Evolutionary conservation across 2,113 vertebrate genomes (phyloP).

Genomic region (Collichthys lucidus): DNA sequence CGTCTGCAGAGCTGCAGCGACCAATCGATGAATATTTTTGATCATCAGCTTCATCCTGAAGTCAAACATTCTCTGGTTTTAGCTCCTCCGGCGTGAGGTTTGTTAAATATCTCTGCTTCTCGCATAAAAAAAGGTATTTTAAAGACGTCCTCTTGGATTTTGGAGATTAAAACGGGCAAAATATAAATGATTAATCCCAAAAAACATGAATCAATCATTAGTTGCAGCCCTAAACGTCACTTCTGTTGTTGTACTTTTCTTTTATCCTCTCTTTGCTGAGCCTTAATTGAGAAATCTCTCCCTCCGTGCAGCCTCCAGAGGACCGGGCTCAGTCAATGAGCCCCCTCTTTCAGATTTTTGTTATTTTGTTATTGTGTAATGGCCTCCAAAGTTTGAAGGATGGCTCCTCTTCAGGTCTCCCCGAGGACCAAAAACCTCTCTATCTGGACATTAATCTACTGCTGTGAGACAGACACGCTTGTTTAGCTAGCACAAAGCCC

Average conservation of each 20-base stretch:
- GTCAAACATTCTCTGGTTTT: background rate
- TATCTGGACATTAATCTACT: slow-evolving; percentile 79
- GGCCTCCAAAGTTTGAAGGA: slow-evolving; percentile 74
- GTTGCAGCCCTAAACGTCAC: background rate
- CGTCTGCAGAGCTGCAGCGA: background rate
- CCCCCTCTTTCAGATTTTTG: slow-evolving; percentile 56
- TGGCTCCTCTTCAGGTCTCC: slow-evolving; percentile 72
- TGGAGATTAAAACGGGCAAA: background rate
- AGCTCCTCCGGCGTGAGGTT: background rate
- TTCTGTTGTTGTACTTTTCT: background rate
- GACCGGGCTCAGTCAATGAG: slow-evolving; percentile 51
- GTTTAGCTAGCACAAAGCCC: slow-evolving; percentile 79
- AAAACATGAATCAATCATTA: background rate
- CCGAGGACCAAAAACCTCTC: slow-evolving; percentile 60
- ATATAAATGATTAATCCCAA: background rate
- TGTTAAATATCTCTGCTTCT: background rate
- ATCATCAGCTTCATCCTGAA: background rate
- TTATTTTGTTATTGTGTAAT: slow-evolving; percentile 75
- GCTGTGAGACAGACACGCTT: slow-evolving; percentile 79
- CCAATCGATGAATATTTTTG: background rate
- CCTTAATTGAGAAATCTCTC: slow-evolving; percentile 22
- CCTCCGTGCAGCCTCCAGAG: slow-evolving; percentile 32
- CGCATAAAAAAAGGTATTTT: background rate
- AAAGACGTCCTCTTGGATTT: fast-evolving
- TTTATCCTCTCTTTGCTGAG: slow-evolving; percentile 9